Percentiles rank a stretch among this genome's conserved stretches.
These are phyloP conservation scores for Semotilus atromaculatus DNA, from an alignment of 2,797 vertebrate genomes.

Conservation along the genomic window DNA sequence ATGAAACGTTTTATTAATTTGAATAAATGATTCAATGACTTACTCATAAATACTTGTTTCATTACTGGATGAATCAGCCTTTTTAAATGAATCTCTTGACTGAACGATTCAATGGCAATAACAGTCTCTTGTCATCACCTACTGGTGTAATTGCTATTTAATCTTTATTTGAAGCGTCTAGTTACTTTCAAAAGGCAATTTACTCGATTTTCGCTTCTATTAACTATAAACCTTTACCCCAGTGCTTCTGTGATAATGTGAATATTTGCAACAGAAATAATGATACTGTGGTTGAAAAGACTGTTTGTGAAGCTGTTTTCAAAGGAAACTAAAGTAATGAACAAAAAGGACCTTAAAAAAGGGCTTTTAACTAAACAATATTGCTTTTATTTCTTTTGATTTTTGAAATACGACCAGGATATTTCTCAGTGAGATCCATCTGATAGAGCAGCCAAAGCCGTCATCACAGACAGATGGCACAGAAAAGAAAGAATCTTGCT, in stretches of 20 bases:
- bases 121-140: background rate
- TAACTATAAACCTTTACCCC: background rate
- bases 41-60: background rate
- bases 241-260: background rate
- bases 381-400: background rate
- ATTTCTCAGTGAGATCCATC: background rate
- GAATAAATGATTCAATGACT: background rate
- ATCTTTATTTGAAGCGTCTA: background rate
- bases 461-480: background rate
- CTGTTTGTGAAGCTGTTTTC: background rate
- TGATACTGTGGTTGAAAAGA: background rate
- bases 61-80: background rate
- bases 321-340: background rate
- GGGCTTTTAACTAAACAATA: background rate
- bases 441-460: background rate
- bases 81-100: background rate
- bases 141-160: background rate
- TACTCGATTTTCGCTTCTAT: background rate
- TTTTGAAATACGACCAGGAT: background rate
- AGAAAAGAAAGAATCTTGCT: constrained; percentile 10
- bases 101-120: background rate
- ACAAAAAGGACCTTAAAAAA: background rate
- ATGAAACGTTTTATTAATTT: background rate
- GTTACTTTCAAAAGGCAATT: background rate
- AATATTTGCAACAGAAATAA: background rate